Evolutionary conservation across 2,888 invertebrate species (phyloP), one percentile per base, ranked within the genome.

Genomic region (Crematogaster levior): DNA sequence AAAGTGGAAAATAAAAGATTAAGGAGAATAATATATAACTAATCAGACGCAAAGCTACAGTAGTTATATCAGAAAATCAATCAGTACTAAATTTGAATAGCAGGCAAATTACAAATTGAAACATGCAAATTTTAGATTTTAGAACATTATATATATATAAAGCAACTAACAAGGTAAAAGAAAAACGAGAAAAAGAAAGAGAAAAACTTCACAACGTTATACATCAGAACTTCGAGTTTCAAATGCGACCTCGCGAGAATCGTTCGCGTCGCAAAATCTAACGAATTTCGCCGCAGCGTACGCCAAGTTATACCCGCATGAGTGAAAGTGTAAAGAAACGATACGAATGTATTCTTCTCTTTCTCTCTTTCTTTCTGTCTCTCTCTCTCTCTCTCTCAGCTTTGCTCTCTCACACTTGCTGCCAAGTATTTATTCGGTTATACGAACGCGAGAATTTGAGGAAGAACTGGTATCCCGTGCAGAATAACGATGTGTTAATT

Each of bases 401-500:
- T 56, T 40, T 74, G n/a, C n/a, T n/a, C n/a, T n/a, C n/a, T n/a
- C n/a, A 48, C 37, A 51, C 37, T 65, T 46, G 51, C 65, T 46
- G 56, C 56, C 21, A 72, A 79, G 73, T 79, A 79, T 77, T 70
- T 77, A 70, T 70, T 43, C n/a, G 43, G 56, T 70, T 72, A 56
- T 12, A 63, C 18, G 48, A 74, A 63, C 21, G 53, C 34, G 56
- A 58, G 56, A 70, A 79, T 56, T 72, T 43, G 34, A 56, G 56
- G 43, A 56, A 73, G 68, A 85, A 68, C 37, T 79, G 73, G 21
- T 73, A 53, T 74, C 21, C 46, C 56, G 30, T 58, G 68, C 68
- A 27, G 79, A 66, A 24, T 73, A 70, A 82, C 70, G 46, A 74
- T 10, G 68, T 63, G 58, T 83, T 85, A 83, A 60, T 81, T 77